These are phyloP conservation scores for Sebastes diaconus DNA, from an alignment of 2,797 vertebrate species.

Conservation along the genomic window DNA sequence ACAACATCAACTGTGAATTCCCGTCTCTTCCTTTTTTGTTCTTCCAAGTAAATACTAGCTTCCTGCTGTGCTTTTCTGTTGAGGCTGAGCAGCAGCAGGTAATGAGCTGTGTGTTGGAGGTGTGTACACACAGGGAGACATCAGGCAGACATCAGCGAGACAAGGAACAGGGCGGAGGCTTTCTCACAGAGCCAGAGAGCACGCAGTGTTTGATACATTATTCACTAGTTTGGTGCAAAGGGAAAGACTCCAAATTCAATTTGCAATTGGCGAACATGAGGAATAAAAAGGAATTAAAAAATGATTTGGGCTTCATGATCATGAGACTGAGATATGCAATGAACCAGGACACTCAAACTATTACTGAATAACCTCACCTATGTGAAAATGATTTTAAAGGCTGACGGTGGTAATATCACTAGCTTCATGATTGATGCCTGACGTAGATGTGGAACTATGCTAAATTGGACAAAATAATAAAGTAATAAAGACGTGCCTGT, in stretches of 20 bases:
- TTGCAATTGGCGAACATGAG: background rate
- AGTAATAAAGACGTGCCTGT: background rate
- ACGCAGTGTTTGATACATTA: constrained; percentile 3
- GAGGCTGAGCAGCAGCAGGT: background rate
- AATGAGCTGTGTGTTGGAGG: background rate
- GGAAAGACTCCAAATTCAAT: background rate
- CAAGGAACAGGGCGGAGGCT: background rate
- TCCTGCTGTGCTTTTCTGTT: background rate
- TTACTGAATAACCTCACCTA: background rate
- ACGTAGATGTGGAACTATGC: background rate
- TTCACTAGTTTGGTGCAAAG: constrained; percentile 11
- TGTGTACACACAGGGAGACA: background rate
- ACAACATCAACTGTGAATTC: background rate
- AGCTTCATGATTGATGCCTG: background rate
- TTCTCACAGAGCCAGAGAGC: background rate
- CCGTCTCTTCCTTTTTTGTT: background rate
- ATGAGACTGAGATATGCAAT: too few species aligned
- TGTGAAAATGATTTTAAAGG: background rate
- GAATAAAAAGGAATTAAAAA: background rate
- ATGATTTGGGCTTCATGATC: background rate
- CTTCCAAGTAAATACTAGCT: background rate
- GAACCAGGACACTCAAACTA: background rate
- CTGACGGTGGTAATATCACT: background rate
- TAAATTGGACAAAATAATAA: background rate
- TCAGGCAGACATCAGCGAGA: background rate